Evolutionary conservation across 2,113 vertebrate species (phyloP).

Genomic region (Myotis davidii): DNA sequence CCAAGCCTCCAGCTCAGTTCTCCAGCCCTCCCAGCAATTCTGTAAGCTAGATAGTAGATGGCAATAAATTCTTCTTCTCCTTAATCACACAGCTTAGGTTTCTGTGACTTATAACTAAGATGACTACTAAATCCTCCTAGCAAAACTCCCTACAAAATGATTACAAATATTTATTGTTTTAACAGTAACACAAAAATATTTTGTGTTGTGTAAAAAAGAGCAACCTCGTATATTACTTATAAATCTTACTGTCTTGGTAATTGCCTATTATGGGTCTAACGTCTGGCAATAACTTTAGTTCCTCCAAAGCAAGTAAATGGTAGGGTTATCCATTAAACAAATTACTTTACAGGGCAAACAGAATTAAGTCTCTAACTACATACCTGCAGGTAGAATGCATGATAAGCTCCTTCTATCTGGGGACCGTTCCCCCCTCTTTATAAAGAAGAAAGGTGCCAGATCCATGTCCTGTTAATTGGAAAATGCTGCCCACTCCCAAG

Average conservation of each 20-base stretch:
- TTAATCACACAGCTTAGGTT: not conserved
- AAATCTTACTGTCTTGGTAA: slow-evolving; percentile 12
- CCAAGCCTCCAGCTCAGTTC: not conserved
- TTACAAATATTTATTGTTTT: not conserved
- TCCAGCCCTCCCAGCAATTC: not conserved
- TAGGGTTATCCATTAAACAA: not conserved
- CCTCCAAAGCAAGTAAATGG: not conserved
- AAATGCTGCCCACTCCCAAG: not conserved
- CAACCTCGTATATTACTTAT: not conserved
- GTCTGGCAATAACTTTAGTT: not conserved
- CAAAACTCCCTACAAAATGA: not conserved
- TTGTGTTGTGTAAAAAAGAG: not conserved
- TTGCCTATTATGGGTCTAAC: not conserved
- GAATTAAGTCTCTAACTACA: not conserved
- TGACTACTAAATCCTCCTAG: not conserved
- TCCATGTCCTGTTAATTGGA: not conserved
- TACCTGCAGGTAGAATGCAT: not conserved
- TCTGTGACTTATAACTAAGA: not conserved
- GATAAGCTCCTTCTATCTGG: not conserved
- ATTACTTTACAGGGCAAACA: not conserved
- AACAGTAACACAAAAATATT: not conserved
- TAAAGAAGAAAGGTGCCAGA: not conserved
- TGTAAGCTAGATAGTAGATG: not conserved
- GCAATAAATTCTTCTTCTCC: not conserved
- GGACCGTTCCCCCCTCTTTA: not conserved